phyloP scores from a whole-genome alignment of 2,113 vertebrate genomes.

The Diphyllodes magnificus region DNA sequence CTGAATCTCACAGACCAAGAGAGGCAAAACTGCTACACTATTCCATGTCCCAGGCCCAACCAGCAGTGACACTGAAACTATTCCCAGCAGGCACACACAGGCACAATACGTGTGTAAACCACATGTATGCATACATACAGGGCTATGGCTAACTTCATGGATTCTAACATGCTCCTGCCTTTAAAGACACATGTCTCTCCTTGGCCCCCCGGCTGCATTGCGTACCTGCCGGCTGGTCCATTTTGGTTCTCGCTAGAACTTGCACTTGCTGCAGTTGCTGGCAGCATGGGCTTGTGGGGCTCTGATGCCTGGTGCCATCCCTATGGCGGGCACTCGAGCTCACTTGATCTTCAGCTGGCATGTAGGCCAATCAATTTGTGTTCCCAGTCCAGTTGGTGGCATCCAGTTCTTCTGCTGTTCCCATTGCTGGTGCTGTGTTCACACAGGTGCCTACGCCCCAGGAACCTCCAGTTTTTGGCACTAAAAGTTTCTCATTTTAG shows the following conservation, averaged over 20 bases:
- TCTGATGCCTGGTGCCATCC: not conserved
- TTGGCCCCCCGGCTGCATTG: not conserved
- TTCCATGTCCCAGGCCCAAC: not conserved
- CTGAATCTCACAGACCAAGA: not conserved
- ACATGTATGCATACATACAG: fast-evolving
- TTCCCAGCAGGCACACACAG: not conserved
- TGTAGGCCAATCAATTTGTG: not conserved
- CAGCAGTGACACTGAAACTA: not conserved
- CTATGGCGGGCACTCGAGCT: fast-evolving
- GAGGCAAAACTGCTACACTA: not conserved
- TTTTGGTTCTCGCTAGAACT: not conserved
- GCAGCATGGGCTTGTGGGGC: fast-evolving
- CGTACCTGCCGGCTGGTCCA: not conserved
- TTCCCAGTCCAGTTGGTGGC: not conserved
- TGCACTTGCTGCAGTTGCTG: not conserved
- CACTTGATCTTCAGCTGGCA: not conserved
- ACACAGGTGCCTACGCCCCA: too few species aligned
- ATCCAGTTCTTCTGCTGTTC: not conserved
- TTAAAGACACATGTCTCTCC: fast-evolving
- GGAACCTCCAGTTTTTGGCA: not conserved
- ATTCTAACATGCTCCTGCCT: not conserved
- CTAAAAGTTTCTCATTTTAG: not conserved
- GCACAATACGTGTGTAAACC: not conserved
- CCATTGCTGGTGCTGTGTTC: not conserved
- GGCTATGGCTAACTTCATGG: not conserved